phyloP scores from a whole-genome alignment of 2,888 invertebrate species.

The Callosobruchus maculatus region DNA sequence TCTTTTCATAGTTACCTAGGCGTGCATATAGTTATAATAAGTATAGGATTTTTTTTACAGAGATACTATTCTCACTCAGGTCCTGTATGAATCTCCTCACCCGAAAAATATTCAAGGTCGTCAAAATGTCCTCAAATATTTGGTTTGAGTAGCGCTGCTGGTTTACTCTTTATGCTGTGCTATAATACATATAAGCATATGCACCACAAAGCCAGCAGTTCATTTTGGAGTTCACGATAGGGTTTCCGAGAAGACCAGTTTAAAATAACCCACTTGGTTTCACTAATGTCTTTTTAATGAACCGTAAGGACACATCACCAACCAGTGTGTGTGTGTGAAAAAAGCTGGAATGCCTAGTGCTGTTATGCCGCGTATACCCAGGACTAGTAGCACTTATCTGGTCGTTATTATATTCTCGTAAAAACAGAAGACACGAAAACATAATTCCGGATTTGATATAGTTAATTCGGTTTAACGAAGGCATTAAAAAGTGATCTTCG shows the following conservation, averaged over 20 bases:
- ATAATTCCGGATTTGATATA: not conserved
- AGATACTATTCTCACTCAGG: too few relatives aligned
- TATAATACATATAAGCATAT: not conserved
- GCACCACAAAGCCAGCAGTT: not conserved
- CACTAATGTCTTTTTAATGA: conserved; percentile 30
- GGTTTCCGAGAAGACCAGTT: conserved; percentile 1
- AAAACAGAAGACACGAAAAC: not conserved
- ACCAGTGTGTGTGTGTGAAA: not conserved
- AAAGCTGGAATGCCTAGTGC: not conserved
- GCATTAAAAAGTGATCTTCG: not conserved
- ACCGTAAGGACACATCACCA: not conserved
- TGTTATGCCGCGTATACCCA: not conserved
- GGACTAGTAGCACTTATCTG: not conserved
- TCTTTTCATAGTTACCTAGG: too few relatives aligned
- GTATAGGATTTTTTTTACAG: too few relatives aligned
- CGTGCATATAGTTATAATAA: too few relatives aligned
- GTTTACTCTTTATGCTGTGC: too few relatives aligned
- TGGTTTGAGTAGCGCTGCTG: too few relatives aligned
- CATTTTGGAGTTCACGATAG: not conserved
- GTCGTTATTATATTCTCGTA: not conserved
- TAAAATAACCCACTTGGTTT: conserved; percentile 7
- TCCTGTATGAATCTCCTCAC: too few relatives aligned
- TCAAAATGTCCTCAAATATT: too few relatives aligned
- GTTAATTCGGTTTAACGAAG: not conserved
- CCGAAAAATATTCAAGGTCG: too few relatives aligned